Evolutionary conservation across 2,797 vertebrate species (phyloP), one percentile per base, ranked within the genome.

Genomic region (Hipposideros larvatus): DNA sequence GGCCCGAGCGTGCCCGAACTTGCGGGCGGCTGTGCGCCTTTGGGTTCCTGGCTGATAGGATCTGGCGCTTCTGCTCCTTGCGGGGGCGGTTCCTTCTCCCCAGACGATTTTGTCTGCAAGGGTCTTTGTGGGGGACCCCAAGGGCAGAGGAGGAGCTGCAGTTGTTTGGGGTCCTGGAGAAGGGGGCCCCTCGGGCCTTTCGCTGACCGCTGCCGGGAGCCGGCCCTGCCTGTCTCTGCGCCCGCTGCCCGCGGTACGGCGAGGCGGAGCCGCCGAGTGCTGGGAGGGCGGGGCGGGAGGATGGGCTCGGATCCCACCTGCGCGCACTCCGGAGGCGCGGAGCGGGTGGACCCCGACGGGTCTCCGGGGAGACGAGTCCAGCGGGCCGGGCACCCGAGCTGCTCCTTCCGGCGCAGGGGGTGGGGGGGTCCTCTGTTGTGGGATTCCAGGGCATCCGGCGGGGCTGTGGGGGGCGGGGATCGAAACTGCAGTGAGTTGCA

Each of bases 1-100:
- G 75, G 96, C 86, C 66, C 5, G 59, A 83, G 98, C 98, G 89
- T 98, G 98, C 97, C 97, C 66, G 57, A 96, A 98, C 98, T 97
- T 98, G 98, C 96, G 86, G 84, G 87, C 75, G 34, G 82, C 91
- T 1, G 51, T 74, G 87, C 51, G 75, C 79, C 88, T 87, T 84
- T 74, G 86, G 86, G 70, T 73, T 83, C 86, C 74, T 87, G 82
- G 87, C 96, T 82, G 96, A 89, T 95, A 93, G 90, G 87, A 97
- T 96, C 95, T 95, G 95, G 91, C 74, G 89, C 89, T 92, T 74
- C 87, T 91, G 84, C 96, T 63, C 84, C 83, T 57, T 61, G 97
- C 94, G 95, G 94, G 53, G 97, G 97, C 61, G 92, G 94, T 71
- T 73, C 7, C 86, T 93, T 59, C 15, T 0, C 46, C 16, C 41